Percentiles rank a stretch among this genome's conserved stretches.
These are phyloP conservation scores for Diploscapter pachys DNA, from an alignment of 1,140 invertebrate species.

Conservation along the genomic window DNA sequence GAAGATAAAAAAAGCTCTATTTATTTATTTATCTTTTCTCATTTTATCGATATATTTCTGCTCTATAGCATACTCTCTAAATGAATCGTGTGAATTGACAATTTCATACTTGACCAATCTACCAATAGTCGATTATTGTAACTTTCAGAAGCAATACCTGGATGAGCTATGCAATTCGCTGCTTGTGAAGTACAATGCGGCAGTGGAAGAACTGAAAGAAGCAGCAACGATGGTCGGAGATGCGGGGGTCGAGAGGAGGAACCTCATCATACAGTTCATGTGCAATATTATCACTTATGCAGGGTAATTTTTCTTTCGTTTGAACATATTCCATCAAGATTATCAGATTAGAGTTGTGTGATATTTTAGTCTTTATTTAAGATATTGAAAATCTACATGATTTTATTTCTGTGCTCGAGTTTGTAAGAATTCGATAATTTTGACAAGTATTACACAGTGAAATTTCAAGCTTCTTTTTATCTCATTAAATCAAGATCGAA, in stretches of 20 bases:
- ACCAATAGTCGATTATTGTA: too few species aligned
- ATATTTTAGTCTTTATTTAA: too few species aligned
- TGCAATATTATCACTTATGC: conserved; percentile 34
- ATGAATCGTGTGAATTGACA: too few species aligned
- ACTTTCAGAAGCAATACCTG: conserved; percentile 24
- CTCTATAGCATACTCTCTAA: too few species aligned
- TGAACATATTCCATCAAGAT: conserved; percentile 1
- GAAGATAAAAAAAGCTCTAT: background rate
- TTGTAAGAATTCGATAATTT: too few species aligned
- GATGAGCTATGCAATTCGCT: conserved; percentile 26
- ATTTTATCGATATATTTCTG: too few species aligned
- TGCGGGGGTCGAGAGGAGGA: conserved; percentile 21
- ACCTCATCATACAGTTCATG: conserved; percentile 26
- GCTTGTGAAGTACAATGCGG: conserved; percentile 23
- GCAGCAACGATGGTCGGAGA: background rate
- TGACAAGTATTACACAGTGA: too few species aligned
- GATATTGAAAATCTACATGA: too few species aligned
- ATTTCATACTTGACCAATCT: too few species aligned
- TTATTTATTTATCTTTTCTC: background rate
- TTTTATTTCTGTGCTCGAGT: too few species aligned
- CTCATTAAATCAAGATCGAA: too few species aligned
- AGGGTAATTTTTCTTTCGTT: conserved; percentile 7
- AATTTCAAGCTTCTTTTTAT: too few species aligned
- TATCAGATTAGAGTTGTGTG: background rate
- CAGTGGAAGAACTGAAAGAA: conserved; percentile 17